Conservation (phyloP, 2,797 vertebrate genomes). For the Sebastes diploproa region DNA sequence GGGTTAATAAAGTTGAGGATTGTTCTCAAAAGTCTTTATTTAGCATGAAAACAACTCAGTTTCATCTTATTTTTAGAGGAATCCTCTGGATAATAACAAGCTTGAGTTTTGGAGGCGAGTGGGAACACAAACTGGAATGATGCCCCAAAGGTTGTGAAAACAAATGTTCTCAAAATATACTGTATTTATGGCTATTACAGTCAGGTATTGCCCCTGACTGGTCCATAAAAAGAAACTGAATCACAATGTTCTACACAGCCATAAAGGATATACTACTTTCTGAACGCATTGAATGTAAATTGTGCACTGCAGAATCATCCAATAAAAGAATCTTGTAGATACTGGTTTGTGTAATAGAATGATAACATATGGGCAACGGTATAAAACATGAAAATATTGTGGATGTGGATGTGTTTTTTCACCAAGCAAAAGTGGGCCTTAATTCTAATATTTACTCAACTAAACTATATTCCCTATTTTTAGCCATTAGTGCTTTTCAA, state of each 20-base stretch:
- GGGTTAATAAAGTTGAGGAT: not conserved
- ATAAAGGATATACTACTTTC: not conserved
- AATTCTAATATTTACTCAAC: no score
- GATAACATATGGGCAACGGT: not conserved
- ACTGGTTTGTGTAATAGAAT: not conserved
- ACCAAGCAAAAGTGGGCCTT: not conserved
- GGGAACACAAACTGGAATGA: not conserved
- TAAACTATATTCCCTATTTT: no score
- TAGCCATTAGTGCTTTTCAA: no score
- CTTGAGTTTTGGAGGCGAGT: not conserved
- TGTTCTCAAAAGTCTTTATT: not conserved
- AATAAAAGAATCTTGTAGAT: rapidly evolving
- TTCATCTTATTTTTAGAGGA: not conserved
- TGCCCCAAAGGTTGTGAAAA: constrained; percentile 8
- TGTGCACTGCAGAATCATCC: not conserved
- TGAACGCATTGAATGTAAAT: not conserved
- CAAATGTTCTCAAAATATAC: constrained; percentile 16
- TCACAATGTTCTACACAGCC: not conserved
- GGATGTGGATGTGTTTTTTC: not conserved
- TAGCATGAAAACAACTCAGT: not conserved
- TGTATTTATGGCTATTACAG: not conserved
- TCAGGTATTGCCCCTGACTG: not conserved
- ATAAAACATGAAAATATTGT: no score
- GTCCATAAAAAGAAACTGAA: not conserved
- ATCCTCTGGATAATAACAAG: not conserved